Base-by-base conservation (phyloP, 2,113 vertebrate genomes). In the Pantherophis guttatus region DNA sequence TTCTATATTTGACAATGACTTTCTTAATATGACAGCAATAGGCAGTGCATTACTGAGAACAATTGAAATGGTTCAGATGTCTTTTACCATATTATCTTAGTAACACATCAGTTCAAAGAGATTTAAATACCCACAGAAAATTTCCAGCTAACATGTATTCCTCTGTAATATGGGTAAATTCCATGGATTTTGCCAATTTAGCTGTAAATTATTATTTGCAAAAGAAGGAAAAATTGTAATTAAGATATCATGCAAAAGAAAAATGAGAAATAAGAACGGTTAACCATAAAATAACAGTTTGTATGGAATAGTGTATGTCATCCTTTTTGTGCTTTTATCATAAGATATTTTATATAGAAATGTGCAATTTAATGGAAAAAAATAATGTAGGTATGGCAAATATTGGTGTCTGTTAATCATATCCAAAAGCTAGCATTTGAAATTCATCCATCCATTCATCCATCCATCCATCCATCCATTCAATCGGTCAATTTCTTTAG, bases 31-130 rank as follows among this genome's bases (percentile, higher is more conserved):
- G 91, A 94, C 95, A 94, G 62, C 12, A 94, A 75, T 90, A 93
- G 58, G 93, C 86, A 93, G 86, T 94, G 95, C 94, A 95, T 95
- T 92, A 95, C 44, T 93, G 92, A 94, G 95, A 97, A 94, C 86
- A 89, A 95, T 90, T 58, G 90, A 88, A 95, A 90, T 96, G 50
- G 15, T 91, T 93, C 92, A 90, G 26, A 95, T 96, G 92, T 91
- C 91, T 92, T 54, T 96, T 95, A 90, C 88, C 86, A 94, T 96
- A 95, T 96, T 91, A 44, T 6, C 13, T 54, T 88, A 9, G n/a
- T 58, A 92, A 62, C 52, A 89, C 1, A 75, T 33, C 55, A 87
- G 54, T 13, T 88, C 8, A 87, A 52, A n/a, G 8, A 33, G 7
- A 2, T 53, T 91, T 91, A 48, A 90, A 29, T 65, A 55, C 39